A percentile compares a stretch with the other conserved stretches of the same genome.
Conservation (phyloP, 1,140 invertebrate genomes). For the Propsilocerus akamusi region DNA sequence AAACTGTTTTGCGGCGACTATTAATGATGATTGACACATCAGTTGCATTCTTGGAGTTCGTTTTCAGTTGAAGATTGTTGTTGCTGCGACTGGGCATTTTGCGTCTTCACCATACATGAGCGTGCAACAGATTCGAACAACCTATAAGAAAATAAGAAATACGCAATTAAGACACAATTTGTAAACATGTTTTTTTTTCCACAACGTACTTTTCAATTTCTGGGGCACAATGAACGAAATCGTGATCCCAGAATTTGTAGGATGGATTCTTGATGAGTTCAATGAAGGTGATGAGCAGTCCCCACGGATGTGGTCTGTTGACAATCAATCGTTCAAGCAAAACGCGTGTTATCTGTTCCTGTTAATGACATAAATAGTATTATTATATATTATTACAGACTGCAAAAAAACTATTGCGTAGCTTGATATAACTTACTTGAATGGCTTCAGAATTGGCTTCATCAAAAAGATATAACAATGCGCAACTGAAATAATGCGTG, state of each 20-base stretch:
- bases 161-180: slow-evolving; percentile 3
- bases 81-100: slow-evolving; percentile 14
- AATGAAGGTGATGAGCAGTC: slow-evolving; percentile 94
- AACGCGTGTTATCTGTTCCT: slow-evolving; percentile 76
- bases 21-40: too few relatives aligned
- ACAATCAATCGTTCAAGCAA: slow-evolving; percentile 92
- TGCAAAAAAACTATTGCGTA: slow-evolving; percentile 15
- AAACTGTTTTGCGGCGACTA: too few relatives aligned
- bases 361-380: neutral
- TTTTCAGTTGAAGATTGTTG: slow-evolving; percentile 19
- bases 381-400: neutral
- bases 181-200: slow-evolving; percentile 4
- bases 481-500: slow-evolving; percentile 98
- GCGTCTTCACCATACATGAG: slow-evolving; percentile 74
- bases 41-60: slow-evolving; percentile 18
- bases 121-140: slow-evolving; percentile 86
- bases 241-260: slow-evolving; percentile 99
- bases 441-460: slow-evolving; percentile 95
- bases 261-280: slow-evolving; percentile 96
- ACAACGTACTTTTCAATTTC: slow-evolving; percentile 96
- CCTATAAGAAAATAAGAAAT: slow-evolving; percentile 28
- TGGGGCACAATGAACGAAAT: slow-evolving; percentile 96
- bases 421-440: slow-evolving; percentile 33
- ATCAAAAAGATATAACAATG: slow-evolving; percentile 90
- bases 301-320: slow-evolving; percentile 98